These are phyloP conservation scores for Sthenelais limicola DNA, from an alignment of 2,888 invertebrate species.

Conservation along the genomic window DNA sequence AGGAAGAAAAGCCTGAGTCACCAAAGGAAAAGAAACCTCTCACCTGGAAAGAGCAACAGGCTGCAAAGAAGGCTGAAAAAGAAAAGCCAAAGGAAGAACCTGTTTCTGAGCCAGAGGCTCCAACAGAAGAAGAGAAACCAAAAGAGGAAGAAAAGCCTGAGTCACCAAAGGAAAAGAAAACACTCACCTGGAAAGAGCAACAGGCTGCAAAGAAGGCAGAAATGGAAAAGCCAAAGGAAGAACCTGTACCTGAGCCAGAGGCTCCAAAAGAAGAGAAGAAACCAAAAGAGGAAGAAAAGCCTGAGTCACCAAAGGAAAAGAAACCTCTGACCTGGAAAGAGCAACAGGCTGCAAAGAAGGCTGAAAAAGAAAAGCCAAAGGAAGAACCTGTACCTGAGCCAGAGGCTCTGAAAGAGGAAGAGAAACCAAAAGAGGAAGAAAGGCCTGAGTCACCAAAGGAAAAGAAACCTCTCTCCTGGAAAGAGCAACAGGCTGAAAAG, in stretches of 20 bases:
- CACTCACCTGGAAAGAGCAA: no score
- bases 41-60: no score
- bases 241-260: constrained; percentile 52
- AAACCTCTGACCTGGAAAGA: constrained; percentile 11
- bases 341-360: background rate
- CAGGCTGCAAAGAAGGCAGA: no score
- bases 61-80: constrained; percentile 11
- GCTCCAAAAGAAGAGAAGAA: constrained; percentile 76
- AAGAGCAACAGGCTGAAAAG: background rate
- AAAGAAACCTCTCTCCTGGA: background rate
- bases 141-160: background rate
- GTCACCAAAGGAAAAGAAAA: no score
- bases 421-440: background rate
- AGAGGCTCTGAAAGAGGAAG: background rate
- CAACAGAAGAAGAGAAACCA: background rate
- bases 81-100: constrained; percentile 13
- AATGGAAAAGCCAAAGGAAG: constrained; percentile 31
- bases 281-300: background rate
- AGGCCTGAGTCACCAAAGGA: constrained; percentile 7
- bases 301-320: constrained; percentile 11
- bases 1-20: background rate
- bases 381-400: constrained; percentile 1
- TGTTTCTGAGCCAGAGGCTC: background rate
- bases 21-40: constrained; percentile 15
- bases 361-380: background rate